These are phyloP conservation scores for Caenorhabditis latens DNA, from an alignment of 1,140 invertebrate species.

Conservation along the genomic window DNA sequence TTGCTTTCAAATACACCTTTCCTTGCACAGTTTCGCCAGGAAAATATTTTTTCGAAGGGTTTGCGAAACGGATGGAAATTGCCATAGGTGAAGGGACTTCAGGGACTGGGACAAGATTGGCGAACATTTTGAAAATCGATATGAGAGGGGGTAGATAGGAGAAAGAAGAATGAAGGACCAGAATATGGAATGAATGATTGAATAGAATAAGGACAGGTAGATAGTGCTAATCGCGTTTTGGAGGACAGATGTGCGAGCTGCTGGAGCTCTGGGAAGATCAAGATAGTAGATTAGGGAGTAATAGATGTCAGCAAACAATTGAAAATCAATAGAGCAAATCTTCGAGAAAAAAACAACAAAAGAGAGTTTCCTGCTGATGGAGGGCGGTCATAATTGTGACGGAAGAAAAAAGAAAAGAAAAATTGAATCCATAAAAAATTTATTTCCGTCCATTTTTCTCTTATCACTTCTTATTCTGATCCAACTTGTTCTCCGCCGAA, in stretches of 20 bases:
- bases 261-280: too few species aligned
- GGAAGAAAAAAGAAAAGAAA: too few species aligned
- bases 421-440: too few species aligned
- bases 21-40: not conserved
- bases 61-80: not conserved
- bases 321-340: too few species aligned
- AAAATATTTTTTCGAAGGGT: not conserved
- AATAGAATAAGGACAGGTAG: not conserved
- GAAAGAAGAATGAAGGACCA: not conserved
- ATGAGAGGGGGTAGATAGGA: not conserved
- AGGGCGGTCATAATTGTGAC: too few species aligned
- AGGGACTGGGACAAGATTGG: not conserved
- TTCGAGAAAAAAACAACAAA: too few species aligned
- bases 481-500: conserved; percentile 12
- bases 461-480: conserved; percentile 1
- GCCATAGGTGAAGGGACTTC: not conserved
- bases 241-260: too few species aligned
- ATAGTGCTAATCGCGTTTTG: too few species aligned
- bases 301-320: not conserved
- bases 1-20: not conserved
- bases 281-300: not conserved
- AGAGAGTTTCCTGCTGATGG: too few species aligned
- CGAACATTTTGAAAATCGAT: not conserved
- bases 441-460: not conserved
- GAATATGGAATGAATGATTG: not conserved